Evolutionary conservation across 2,888 invertebrate species (phyloP), one percentile per base, ranked within the genome.

Genomic region (Nebria brevicollis): DNA sequence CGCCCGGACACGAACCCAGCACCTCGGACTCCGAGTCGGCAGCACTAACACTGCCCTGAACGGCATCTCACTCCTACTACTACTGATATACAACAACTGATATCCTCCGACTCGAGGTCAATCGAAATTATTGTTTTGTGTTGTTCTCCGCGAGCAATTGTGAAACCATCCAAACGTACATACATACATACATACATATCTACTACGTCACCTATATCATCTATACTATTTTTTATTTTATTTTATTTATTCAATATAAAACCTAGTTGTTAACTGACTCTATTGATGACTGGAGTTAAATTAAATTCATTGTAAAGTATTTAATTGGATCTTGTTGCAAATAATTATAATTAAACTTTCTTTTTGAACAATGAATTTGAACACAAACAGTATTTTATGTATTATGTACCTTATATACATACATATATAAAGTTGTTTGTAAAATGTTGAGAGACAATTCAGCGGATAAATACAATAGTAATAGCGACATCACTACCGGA

Each of bases 401-500:
- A 20, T 20, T 20, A 20, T 20, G 20, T 20, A 20, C 20, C 1
- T 20, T 20, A 20, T 20, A 20, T 20, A 20, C 20, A 20, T 20
- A 20, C 20, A 20, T 20, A 54, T 13, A 54, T 54, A 11, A 54
- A 54, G 70, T 77, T 77, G 70, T 77, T 77, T 77, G 70, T 11
- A 70, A 77, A 77, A 77, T 7, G 6, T 77, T 43, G 77, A 70
- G 34, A 77, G 54, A 75, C 68, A 76, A 76, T 76, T 66, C 41
- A 8, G 64, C 64, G 34, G 7, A 54, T 13, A 54, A 8, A 54
- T 13, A 70, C 70, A 70, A 26, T 70, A 26, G 13, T 25, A 20
- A 26, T 25, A 72, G 7, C 25, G n/a, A 26, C 34, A 34, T 70
- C 20, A 77, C 77, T 79, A 79, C 79, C 79, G 74, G 79, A 74